A percentile compares a stretch with the other conserved stretches of the same genome.
Conservation (phyloP, 2,888 invertebrate species). For the Cryptophagus acutangulus region DNA sequence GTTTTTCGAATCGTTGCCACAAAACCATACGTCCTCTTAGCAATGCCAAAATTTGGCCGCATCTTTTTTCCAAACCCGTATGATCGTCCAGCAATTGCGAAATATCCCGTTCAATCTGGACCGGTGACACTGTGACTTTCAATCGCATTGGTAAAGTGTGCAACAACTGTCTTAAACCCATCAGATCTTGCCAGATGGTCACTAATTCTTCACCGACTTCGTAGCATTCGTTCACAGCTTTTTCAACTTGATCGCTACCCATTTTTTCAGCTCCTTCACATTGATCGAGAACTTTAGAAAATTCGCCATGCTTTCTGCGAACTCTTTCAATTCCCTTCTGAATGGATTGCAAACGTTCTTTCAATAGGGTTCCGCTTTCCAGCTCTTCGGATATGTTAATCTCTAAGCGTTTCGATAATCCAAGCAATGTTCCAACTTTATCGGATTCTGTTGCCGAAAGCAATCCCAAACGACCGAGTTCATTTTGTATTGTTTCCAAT, state of each 20-base stretch:
- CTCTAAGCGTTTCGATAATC: constrained; percentile 66
- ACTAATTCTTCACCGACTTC: constrained; percentile 64
- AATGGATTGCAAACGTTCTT: constrained; percentile 68
- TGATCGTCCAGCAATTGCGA: constrained; percentile 71
- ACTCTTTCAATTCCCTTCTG: constrained; percentile 67
- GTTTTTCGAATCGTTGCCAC: constrained; percentile 74
- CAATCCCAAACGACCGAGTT: constrained; percentile 69
- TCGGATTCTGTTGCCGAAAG: constrained; percentile 72
- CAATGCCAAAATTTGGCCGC: constrained; percentile 61
- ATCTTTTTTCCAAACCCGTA: constrained; percentile 65
- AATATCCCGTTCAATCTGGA: constrained; percentile 65
- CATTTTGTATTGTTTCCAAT: constrained; percentile 74
- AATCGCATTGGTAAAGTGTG: constrained; percentile 74
- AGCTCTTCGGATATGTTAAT: constrained; percentile 71
- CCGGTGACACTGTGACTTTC: constrained; percentile 70
- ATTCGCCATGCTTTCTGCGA: constrained; percentile 62
- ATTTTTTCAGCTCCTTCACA: constrained; percentile 69
- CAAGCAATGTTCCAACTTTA: constrained; percentile 65
- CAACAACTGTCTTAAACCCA: constrained; percentile 67
- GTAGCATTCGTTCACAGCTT: constrained; percentile 69
- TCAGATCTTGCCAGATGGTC: constrained; percentile 72
- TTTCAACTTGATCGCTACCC: constrained; percentile 72
- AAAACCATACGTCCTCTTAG: constrained; percentile 62
- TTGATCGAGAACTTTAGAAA: constrained; percentile 59
- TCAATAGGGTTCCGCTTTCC: constrained; percentile 68